Percentiles rank a stretch among this genome's conserved stretches.
These are phyloP conservation scores for Percopsis omiscomaycus DNA, from an alignment of 2,797 vertebrate genomes.

Conservation along the genomic window DNA sequence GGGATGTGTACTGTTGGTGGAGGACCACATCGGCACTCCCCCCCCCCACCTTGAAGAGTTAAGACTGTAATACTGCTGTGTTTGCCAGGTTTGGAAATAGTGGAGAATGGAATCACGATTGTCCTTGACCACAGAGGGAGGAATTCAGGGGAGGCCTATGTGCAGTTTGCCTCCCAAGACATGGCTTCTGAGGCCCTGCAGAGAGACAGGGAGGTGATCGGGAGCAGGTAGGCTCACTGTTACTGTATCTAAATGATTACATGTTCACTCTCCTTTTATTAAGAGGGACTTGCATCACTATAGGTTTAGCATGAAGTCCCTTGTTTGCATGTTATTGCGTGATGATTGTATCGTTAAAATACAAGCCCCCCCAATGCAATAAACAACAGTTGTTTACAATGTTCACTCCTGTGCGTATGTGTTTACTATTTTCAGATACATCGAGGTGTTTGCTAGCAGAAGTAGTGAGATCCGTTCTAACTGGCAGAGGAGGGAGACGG, in stretches of 20 bases:
- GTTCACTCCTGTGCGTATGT: background rate
- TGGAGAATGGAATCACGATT: constrained; percentile 79
- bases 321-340: too few relatives aligned
- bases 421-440: constrained; percentile 77
- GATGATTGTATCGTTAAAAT: too few relatives aligned
- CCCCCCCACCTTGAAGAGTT: too few relatives aligned
- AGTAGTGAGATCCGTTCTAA: constrained; percentile 68
- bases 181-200: constrained; percentile 82
- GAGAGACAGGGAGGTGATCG: constrained; percentile 83
- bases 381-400: too few relatives aligned
- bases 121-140: constrained; percentile 77
- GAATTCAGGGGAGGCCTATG: constrained; percentile 84
- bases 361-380: too few relatives aligned
- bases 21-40: too few relatives aligned
- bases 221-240: constrained; percentile 76
- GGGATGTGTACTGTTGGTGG: background rate
- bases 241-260: background rate
- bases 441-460: constrained; percentile 88
- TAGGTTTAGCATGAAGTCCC: too few relatives aligned
- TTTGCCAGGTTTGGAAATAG: constrained; percentile 82
- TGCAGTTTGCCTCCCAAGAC: constrained; percentile 84
- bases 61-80: background rate
- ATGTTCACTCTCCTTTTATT: too few relatives aligned
- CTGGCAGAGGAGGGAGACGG: background rate
- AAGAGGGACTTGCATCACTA: too few relatives aligned